Conservation (phyloP, 1,140 invertebrate species). For the Globodera ellingtonae region DNA sequence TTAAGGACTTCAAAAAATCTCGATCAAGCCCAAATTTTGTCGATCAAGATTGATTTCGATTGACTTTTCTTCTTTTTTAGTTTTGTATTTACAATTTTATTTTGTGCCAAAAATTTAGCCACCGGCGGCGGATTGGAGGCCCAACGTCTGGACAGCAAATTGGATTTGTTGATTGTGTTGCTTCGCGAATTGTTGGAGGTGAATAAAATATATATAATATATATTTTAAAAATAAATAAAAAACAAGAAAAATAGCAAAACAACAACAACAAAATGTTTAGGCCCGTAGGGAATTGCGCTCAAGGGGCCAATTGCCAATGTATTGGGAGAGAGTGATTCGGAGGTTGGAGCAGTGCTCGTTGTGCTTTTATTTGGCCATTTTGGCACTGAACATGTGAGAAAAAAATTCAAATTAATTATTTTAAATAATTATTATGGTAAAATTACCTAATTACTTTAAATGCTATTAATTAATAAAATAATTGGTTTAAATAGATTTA, state of each 20-base stretch:
- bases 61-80: too few relatives aligned
- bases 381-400: conserved; percentile 55
- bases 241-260: too few relatives aligned
- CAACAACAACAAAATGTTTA: too few relatives aligned
- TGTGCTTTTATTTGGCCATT: conserved; percentile 57
- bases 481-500: too few relatives aligned
- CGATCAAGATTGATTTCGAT: too few relatives aligned
- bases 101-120: background rate
- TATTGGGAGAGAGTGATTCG: conserved; percentile 63
- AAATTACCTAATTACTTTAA: background rate
- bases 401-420: background rate
- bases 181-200: conserved; percentile 56
- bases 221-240: background rate
- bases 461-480: too few relatives aligned
- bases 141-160: conserved; percentile 44
- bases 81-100: background rate
- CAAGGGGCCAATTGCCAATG: conserved; percentile 46
- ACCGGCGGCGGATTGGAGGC: conserved; percentile 4
- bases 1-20: too few relatives aligned
- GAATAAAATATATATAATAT: conserved; percentile 14
- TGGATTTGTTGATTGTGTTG: conserved; percentile 57
- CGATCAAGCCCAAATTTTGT: too few relatives aligned
- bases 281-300: conserved; percentile 35
- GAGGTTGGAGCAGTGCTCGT: conserved; percentile 55
- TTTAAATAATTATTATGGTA: background rate